Percentiles rank a stretch among this genome's conserved stretches.
These are phyloP conservation scores for Lithosia quadra DNA, from an alignment of 2,888 invertebrate genomes.

Conservation along the genomic window DNA sequence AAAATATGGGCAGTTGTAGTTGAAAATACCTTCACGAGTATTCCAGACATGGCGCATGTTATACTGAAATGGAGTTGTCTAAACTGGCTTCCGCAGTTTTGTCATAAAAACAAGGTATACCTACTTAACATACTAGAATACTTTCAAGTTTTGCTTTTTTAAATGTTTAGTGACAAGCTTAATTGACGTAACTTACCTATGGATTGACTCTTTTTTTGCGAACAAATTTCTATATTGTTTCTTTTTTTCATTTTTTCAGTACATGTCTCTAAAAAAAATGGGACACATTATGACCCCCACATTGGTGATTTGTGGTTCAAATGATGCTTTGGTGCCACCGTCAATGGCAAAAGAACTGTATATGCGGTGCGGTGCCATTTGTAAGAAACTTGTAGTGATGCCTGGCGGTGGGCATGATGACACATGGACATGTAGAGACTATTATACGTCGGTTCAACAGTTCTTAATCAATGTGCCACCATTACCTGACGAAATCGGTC, in stretches of 20 bases:
- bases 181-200: not conserved
- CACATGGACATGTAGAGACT: constrained; percentile 96
- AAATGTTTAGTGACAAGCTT: too few species aligned
- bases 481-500: constrained; percentile 64
- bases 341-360: constrained; percentile 95
- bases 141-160: not conserved
- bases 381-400: constrained; percentile 93
- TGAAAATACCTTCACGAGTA: constrained; percentile 98
- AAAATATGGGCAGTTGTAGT: constrained; percentile 95
- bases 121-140: not conserved
- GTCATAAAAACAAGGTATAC: constrained; percentile 96
- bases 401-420: constrained; percentile 97
- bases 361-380: constrained; percentile 90
- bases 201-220: not conserved
- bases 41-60: constrained; percentile 96
- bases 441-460: constrained; percentile 87
- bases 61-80: constrained; percentile 92
- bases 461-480: constrained; percentile 79
- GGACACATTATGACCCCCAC: constrained; percentile 91
- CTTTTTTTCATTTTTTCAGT: constrained; percentile 82
- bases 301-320: constrained; percentile 95
- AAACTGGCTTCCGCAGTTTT: constrained; percentile 92
- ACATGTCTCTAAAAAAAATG: constrained; percentile 91
- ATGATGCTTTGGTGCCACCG: constrained; percentile 96
- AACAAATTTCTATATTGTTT: not conserved